phyloP scores from a whole-genome alignment of 92 coral and sea anemone genomes.

The Desmophyllum pertusum region DNA sequence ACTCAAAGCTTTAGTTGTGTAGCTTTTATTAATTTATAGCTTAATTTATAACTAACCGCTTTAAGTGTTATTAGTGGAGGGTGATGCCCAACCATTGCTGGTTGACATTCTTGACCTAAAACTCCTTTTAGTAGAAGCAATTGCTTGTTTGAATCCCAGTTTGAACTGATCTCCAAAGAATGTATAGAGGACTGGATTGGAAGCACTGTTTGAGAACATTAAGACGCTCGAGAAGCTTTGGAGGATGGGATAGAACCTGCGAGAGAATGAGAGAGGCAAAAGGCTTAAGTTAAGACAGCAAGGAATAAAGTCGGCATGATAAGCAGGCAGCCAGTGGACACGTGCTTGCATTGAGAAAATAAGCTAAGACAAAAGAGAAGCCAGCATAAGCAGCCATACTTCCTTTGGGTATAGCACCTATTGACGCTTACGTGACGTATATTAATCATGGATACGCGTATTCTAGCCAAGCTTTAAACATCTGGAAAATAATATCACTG shows the following conservation, averaged over 20 bases:
- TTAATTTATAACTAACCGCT: constrained; percentile 14
- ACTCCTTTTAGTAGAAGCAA: constrained; percentile 36
- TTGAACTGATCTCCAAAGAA: constrained; percentile 84
- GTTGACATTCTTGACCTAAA: constrained; percentile 20
- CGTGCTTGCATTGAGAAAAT: background rate
- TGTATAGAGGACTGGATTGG: constrained; percentile 81
- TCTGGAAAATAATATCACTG: too few species aligned
- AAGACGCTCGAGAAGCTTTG: constrained; percentile 62
- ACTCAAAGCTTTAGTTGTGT: background rate
- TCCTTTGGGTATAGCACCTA: background rate
- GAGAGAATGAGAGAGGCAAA: constrained; percentile 31
- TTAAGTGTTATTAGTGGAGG: background rate
- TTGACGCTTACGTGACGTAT: background rate
- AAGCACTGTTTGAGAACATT: constrained; percentile 86
- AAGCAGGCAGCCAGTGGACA: background rate
- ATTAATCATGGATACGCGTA: background rate
- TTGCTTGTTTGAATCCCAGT: constrained; percentile 67
- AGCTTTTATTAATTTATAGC: background rate
- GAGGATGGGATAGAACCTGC: constrained; percentile 62
- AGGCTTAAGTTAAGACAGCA: background rate
- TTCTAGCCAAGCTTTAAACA: background rate
- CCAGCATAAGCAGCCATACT: background rate
- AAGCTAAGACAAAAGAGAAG: background rate
- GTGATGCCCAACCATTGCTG: constrained; percentile 24
- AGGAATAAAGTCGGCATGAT: background rate